Conservation (phyloP, 2,113 vertebrate species). For the Natator depressus region DNA sequence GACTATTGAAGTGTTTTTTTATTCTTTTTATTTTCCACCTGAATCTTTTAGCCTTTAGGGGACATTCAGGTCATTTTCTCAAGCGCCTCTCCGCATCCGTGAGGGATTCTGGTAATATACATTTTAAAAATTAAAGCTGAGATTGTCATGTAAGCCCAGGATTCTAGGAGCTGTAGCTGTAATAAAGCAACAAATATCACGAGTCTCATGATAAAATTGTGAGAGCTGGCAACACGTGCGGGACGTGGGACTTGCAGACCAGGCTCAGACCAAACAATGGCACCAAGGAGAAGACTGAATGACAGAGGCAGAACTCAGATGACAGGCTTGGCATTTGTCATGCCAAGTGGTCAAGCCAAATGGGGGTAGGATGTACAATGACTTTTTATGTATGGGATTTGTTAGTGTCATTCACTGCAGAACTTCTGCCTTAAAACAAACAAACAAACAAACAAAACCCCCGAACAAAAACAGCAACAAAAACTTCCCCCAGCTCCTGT, state of each 20-base stretch:
- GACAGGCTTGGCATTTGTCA: not conserved
- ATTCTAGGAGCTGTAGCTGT: slow-evolving; percentile 15
- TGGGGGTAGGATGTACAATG: slow-evolving; percentile 30
- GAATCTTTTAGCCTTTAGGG: not conserved
- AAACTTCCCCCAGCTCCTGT: not conserved
- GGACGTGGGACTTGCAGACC: not conserved
- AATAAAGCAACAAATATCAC: not conserved
- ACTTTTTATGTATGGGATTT: no score
- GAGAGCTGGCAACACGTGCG: not conserved
- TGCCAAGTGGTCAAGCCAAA: not conserved
- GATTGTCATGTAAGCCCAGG: not conserved
- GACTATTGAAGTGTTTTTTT: not conserved
- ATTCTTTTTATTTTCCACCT: not conserved
- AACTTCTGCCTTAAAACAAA: no score
- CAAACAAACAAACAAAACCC: no score
- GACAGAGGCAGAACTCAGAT: slow-evolving; percentile 7
- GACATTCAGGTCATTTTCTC: not conserved
- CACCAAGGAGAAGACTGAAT: not conserved
- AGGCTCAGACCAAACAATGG: slow-evolving; percentile 1
- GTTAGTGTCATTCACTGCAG: no score
- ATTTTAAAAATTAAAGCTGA: not conserved
- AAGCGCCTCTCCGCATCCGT: not conserved
- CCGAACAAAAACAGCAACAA: not conserved
- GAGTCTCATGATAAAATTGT: slow-evolving; percentile 25
- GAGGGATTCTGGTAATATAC: not conserved